Percentiles rank a stretch among this genome's conserved stretches.
These are phyloP conservation scores for Zoanthus sociatus DNA, from an alignment of 92 coral and sea anemone species.

Conservation along the genomic window DNA sequence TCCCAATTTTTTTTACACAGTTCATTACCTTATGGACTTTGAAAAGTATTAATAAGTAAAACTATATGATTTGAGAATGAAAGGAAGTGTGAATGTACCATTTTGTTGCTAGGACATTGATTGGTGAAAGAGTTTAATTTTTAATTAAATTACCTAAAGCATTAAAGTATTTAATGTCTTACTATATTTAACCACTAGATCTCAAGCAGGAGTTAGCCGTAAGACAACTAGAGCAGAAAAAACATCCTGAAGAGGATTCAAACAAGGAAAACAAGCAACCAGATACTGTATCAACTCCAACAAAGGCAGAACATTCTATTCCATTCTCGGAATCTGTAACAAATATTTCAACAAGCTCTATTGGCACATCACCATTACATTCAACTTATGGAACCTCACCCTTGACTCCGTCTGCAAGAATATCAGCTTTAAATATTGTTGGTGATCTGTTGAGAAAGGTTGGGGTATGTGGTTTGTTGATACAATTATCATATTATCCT, in stretches of 20 bases:
- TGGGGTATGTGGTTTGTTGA: constrained; percentile 77
- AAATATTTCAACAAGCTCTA: constrained; percentile 73
- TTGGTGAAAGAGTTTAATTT: too few relatives aligned
- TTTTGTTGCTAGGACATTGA: too few relatives aligned
- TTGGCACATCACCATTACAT: constrained; percentile 95
- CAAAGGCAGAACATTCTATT: constrained; percentile 68
- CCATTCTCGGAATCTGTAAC: constrained; percentile 63
- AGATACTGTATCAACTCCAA: constrained; percentile 67
- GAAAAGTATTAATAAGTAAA: too few relatives aligned
- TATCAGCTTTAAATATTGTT: constrained; percentile 97
- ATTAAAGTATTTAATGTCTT: neutral
- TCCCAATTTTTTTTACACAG: too few relatives aligned
- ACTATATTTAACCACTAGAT: constrained; percentile 51
- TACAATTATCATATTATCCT: too few relatives aligned
- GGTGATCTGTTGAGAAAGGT: constrained; percentile 98
- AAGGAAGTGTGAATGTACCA: too few relatives aligned
- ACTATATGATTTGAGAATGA: too few relatives aligned
- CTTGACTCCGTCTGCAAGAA: constrained; percentile 97
- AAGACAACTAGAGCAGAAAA: constrained; percentile 85
- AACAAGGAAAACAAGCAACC: constrained; percentile 90
- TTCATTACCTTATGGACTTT: too few relatives aligned
- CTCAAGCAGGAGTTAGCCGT: constrained; percentile 96
- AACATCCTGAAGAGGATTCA: constrained; percentile 73
- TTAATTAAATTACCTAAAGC: too few relatives aligned
- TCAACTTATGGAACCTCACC: constrained; percentile 93